Conservation (phyloP, 2,888 invertebrate species). For the Leptogaster cylindrica region DNA sequence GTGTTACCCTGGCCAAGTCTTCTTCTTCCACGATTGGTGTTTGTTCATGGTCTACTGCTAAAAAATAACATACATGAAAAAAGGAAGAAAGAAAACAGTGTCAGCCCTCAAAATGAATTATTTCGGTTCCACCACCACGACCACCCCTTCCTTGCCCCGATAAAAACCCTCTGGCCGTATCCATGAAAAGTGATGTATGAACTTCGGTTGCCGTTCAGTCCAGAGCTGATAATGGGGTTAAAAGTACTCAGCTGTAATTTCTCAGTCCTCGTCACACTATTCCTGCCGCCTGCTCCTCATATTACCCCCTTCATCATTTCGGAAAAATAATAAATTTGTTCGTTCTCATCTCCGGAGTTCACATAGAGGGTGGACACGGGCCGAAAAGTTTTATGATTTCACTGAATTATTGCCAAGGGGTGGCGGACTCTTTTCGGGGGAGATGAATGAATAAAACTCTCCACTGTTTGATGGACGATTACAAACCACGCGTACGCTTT, state of each 20-base stretch:
- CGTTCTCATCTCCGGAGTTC: no score
- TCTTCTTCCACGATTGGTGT: conserved; percentile 19
- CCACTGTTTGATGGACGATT: conserved; percentile 5
- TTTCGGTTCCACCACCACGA: conserved; percentile 35
- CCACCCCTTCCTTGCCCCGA: no score
- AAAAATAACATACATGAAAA: no score
- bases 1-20: background rate
- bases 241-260: conserved; percentile 30
- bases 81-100: conserved; percentile 46
- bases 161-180: background rate
- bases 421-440: background rate
- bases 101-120: conserved; percentile 46
- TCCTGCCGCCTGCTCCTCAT: no score
- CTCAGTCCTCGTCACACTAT: no score
- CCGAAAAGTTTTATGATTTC: no score
- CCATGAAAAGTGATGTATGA: conserved; percentile 26
- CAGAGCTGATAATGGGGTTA: conserved; percentile 25
- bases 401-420: background rate
- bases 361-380: no score
- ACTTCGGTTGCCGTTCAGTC: conserved; percentile 13
- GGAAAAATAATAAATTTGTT: no score
- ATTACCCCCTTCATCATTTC: no score
- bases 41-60: conserved; percentile 30
- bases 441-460: background rate
- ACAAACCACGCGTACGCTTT: background rate